Evolutionary conservation across 1,140 invertebrate genomes (phyloP).

Genomic region (Diabrotica virgifera): DNA sequence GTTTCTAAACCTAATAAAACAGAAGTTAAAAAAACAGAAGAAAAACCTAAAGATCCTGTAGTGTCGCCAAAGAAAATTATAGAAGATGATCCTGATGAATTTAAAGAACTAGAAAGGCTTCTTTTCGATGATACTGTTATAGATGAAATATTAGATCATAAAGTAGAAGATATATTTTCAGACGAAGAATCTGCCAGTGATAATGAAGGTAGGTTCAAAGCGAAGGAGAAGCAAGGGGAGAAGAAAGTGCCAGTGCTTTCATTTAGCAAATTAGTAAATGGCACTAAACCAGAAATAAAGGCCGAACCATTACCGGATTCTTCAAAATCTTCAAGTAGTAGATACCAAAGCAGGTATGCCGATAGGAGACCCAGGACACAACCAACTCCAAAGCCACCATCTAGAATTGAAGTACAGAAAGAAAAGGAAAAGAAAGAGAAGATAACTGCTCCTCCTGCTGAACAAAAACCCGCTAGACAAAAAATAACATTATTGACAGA

Average conservation of each 20-base stretch:
- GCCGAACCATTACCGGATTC: conserved; percentile 9
- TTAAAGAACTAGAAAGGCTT: conserved; percentile 25
- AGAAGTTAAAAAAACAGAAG: conserved; percentile 14
- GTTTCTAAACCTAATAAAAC: neutral
- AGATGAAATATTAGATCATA: conserved; percentile 34
- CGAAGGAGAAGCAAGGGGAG: conserved; percentile 24
- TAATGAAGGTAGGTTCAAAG: conserved; percentile 45
- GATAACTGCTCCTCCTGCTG: conserved; percentile 12
- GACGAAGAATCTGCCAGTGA: conserved; percentile 44
- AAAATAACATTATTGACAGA: conserved; percentile 24
- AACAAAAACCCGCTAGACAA: conserved; percentile 1
- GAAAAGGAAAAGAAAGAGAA: neutral
- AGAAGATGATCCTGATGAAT: conserved; percentile 21
- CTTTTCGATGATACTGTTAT: conserved; percentile 32
- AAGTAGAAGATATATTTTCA: conserved; percentile 43
- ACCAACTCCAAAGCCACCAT: neutral
- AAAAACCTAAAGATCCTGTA: neutral
- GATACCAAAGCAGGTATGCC: neutral
- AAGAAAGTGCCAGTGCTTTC: conserved; percentile 27
- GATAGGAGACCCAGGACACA: conserved; percentile 13
- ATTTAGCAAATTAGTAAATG: conserved; percentile 34
- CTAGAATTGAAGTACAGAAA: neutral
- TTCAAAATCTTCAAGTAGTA: no score
- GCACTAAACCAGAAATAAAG: conserved; percentile 22
- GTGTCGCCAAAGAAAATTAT: neutral